Conservation (phyloP, 2,797 vertebrate species). For the Phalloptychus januarius region DNA sequence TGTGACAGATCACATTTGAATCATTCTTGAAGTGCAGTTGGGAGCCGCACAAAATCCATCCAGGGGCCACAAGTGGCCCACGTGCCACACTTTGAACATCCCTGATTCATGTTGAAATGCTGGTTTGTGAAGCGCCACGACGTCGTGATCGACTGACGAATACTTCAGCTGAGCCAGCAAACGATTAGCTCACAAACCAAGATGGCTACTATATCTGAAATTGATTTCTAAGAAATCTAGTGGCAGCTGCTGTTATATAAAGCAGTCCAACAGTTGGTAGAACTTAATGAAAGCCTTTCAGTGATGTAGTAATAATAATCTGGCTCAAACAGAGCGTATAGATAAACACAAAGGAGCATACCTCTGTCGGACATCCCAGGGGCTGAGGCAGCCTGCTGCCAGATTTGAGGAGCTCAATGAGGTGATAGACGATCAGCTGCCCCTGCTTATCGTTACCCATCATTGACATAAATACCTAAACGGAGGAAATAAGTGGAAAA, state of each 20-base stretch:
- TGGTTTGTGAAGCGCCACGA: not conserved
- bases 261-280: not conserved
- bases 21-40: too few species aligned
- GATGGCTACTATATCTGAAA: not conserved
- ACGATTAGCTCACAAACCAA: not conserved
- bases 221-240: not conserved
- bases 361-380: conserved; percentile 89
- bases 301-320: not conserved
- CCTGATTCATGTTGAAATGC: not conserved
- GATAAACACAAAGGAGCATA: conserved; percentile 39
- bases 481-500: not conserved
- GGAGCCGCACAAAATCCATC: too few species aligned
- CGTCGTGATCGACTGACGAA: not conserved
- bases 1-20: too few species aligned
- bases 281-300: not conserved
- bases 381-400: conserved; percentile 90
- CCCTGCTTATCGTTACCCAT: conserved; percentile 98
- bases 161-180: not conserved
- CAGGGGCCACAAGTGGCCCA: too few species aligned
- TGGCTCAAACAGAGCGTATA: not conserved
- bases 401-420: conserved; percentile 90
- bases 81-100: too few species aligned
- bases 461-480: conserved; percentile 96
- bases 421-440: conserved; percentile 94
- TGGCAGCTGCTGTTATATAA: not conserved